These are phyloP conservation scores for Microtus ochrogaster DNA, from an alignment of 2,113 vertebrate species.

Conservation along the genomic window DNA sequence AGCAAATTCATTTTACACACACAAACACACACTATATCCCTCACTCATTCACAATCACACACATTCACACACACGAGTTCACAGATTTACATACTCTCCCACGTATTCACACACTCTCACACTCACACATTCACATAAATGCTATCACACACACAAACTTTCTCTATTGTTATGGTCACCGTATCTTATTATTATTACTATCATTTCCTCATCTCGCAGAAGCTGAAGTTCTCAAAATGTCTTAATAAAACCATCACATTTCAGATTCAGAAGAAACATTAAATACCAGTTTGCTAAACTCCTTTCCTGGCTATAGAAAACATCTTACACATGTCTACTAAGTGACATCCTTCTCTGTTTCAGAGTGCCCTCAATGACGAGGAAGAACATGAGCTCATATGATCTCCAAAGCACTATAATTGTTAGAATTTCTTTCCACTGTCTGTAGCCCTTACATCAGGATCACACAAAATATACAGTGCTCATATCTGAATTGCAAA, in stretches of 20 bases:
- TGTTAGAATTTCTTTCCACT: background rate
- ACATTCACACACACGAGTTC: background rate
- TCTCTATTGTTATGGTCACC: background rate
- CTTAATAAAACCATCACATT: background rate
- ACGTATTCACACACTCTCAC: background rate
- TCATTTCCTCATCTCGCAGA: slow-evolving; percentile 1
- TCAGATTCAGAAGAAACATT: background rate
- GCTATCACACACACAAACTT: background rate
- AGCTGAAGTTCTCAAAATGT: background rate
- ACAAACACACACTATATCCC: background rate
- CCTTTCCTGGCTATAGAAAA: background rate
- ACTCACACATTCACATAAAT: background rate
- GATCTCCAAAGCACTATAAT: background rate
- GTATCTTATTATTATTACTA: background rate
- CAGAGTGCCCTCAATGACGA: slow-evolving; percentile 6
- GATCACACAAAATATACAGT: background rate
- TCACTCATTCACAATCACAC: background rate
- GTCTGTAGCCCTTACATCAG: background rate
- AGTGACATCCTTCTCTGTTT: background rate
- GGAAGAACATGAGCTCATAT: background rate
- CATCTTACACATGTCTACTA: background rate
- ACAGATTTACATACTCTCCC: background rate
- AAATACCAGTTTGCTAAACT: background rate
- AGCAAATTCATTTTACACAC: background rate
- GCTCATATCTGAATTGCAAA: background rate